Percentiles rank a stretch among this genome's conserved stretches.
Conservation (phyloP, 2,888 invertebrate species). For the Rotaria magnacalcarata region DNA sequence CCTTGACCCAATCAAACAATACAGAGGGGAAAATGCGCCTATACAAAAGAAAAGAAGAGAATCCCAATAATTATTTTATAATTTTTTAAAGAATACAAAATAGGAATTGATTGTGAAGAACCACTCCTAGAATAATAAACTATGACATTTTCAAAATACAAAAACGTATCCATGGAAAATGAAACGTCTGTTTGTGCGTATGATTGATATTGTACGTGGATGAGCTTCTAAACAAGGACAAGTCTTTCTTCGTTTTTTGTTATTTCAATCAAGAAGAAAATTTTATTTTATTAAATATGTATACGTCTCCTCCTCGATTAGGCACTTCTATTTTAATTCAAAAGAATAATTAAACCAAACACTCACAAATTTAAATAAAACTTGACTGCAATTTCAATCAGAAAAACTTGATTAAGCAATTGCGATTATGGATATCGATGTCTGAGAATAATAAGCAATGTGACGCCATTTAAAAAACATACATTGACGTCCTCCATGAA, state of each 20-base stretch:
- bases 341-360: neutral
- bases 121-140: constrained; percentile 29
- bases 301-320: neutral
- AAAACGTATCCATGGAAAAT: constrained; percentile 16
- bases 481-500: neutral
- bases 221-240: constrained; percentile 11
- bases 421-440: neutral
- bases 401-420: neutral
- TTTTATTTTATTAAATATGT: neutral
- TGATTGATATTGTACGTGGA: neutral
- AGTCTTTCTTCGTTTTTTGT: constrained; percentile 18
- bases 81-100: neutral
- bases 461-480: neutral
- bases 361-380: neutral
- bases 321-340: neutral
- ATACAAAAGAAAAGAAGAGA: neutral
- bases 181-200: constrained; percentile 1
- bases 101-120: constrained; percentile 28
- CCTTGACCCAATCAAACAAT: neutral
- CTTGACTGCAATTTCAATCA: neutral
- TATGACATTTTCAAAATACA: neutral
- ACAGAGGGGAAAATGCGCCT: neutral
- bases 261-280: constrained; percentile 1
- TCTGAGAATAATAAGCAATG: neutral
- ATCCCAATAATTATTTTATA: neutral